Evolutionary conservation across 2,888 invertebrate genomes (phyloP).

Genomic region (Leptopilina myrica): DNA sequence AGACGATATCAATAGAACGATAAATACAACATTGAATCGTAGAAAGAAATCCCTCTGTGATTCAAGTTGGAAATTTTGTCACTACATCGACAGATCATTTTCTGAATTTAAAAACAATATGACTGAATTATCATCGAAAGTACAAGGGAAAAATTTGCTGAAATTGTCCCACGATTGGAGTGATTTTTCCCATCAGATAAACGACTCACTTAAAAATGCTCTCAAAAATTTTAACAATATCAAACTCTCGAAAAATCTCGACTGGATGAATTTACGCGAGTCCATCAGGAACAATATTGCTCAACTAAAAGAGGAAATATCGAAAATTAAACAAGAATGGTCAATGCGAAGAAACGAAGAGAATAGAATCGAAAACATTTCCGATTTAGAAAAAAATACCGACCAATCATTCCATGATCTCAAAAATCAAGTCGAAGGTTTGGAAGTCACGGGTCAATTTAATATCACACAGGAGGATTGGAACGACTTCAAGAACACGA

Average conservation of each 20-base stretch:
- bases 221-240: slow-evolving; percentile 45
- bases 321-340: slow-evolving; percentile 53
- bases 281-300: slow-evolving; percentile 57
- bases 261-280: neutral
- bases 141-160: slow-evolving; percentile 41
- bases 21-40: neutral
- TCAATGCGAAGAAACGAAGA: slow-evolving; percentile 39
- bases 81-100: slow-evolving; percentile 47
- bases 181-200: slow-evolving; percentile 51
- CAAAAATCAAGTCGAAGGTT: slow-evolving; percentile 33
- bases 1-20: neutral
- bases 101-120: slow-evolving; percentile 41
- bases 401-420: slow-evolving; percentile 43
- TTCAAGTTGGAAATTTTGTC: slow-evolving; percentile 47
- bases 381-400: slow-evolving; percentile 17
- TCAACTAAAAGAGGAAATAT: slow-evolving; percentile 55
- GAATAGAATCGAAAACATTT: neutral
- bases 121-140: slow-evolving; percentile 29
- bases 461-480: slow-evolving; percentile 52
- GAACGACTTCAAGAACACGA: slow-evolving; percentile 51
- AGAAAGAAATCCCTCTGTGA: neutral
- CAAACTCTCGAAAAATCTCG: neutral
- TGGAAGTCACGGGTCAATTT: slow-evolving; percentile 39
- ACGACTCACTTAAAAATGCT: slow-evolving; percentile 47
- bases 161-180: slow-evolving; percentile 50